phyloP scores from a whole-genome alignment of 2,888 invertebrate species.

The Ariolimax columbianus region DNA sequence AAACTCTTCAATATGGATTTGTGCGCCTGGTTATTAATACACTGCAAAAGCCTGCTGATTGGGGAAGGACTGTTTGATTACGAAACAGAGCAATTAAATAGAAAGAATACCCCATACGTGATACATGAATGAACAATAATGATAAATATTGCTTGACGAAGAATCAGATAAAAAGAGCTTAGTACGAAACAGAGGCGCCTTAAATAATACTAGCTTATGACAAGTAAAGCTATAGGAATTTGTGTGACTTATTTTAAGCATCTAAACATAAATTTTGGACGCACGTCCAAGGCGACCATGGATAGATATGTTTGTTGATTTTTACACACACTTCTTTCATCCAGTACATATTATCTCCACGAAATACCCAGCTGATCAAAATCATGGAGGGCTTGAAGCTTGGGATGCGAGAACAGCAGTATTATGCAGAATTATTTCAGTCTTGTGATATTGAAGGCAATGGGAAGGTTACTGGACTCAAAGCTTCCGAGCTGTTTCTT shows the following conservation, averaged over 20 bases:
- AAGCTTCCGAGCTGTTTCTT: slow-evolving; percentile 77
- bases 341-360: not conserved
- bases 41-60: too few species aligned
- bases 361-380: not conserved
- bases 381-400: slow-evolving; percentile 74
- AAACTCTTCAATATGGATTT: too few species aligned
- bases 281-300: not conserved
- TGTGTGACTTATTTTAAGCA: not conserved
- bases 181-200: slow-evolving; percentile 1
- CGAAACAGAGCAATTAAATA: too few species aligned
- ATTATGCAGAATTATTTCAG: slow-evolving; percentile 77
- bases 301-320: not conserved
- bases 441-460: slow-evolving; percentile 77
- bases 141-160: too few species aligned
- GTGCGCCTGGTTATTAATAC: too few species aligned
- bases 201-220: not conserved
- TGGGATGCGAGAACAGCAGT: slow-evolving; percentile 76
- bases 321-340: not conserved
- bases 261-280: slow-evolving; percentile 31
- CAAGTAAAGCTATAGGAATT: not conserved
- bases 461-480: slow-evolving; percentile 74
- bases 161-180: not conserved
- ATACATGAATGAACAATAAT: too few species aligned
- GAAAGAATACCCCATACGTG: too few species aligned
- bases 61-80: too few species aligned